These are phyloP conservation scores for Ennomos erosarius DNA, from an alignment of 2,888 invertebrate genomes.

Conservation along the genomic window DNA sequence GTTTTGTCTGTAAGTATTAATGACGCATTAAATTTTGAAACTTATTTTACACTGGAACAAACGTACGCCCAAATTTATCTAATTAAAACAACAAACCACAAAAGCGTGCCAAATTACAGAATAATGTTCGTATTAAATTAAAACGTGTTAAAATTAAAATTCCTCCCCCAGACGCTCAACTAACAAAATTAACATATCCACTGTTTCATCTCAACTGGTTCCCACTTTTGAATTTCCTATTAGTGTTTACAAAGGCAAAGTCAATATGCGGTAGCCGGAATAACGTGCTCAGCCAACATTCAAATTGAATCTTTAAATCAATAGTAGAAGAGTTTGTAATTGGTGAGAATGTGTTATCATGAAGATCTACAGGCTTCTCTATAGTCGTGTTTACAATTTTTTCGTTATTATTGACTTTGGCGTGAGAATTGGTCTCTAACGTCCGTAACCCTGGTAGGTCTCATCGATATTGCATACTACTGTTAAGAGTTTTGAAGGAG, in stretches of 20 bases:
- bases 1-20: no score
- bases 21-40: no score
- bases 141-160: conserved; percentile 45
- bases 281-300: conserved; percentile 44
- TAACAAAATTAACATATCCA: conserved; percentile 80
- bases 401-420: conserved; percentile 76
- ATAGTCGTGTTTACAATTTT: conserved; percentile 81
- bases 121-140: conserved; percentile 18
- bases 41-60: neutral
- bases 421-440: conserved; percentile 82
- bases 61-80: no score
- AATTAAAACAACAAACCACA: neutral
- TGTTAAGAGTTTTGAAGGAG: conserved; percentile 60
- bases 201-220: conserved; percentile 81
- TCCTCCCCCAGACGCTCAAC: conserved; percentile 49
- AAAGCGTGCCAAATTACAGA: conserved; percentile 2
- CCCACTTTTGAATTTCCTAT: conserved; percentile 83
- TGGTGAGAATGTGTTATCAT: conserved; percentile 47
- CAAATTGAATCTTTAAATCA: conserved; percentile 44
- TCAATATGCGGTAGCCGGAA: conserved; percentile 75
- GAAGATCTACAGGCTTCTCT: conserved; percentile 57
- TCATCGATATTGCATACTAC: conserved; percentile 74
- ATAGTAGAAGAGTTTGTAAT: conserved; percentile 42
- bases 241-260: conserved; percentile 82
- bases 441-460: conserved; percentile 80